Conservation (phyloP, 1,140 invertebrate genomes). For the Spodoptera litura region DNA sequence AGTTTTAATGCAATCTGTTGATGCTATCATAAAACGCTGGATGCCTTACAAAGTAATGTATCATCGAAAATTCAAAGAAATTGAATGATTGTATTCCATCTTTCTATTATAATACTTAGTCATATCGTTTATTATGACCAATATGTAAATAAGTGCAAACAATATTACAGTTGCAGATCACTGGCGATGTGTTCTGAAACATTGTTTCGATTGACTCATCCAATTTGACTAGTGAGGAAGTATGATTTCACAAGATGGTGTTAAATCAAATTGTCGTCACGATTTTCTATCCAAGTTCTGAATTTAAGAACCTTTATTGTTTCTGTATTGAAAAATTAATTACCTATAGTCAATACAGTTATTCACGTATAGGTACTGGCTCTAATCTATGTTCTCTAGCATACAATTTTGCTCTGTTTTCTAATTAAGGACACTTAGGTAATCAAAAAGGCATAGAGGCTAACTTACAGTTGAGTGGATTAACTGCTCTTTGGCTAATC, state of each 20-base stretch:
- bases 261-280: background rate
- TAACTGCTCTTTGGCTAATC: too few relatives aligned
- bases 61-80: conserved; percentile 23
- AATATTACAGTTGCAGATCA: background rate
- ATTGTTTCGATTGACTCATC: conserved; percentile 24
- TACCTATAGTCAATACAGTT: too few relatives aligned
- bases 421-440: too few relatives aligned
- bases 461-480: too few relatives aligned
- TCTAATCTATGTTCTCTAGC: background rate
- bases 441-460: too few relatives aligned
- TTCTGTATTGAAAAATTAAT: too few relatives aligned
- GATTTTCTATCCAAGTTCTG: too few relatives aligned
- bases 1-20: background rate
- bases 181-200: conserved; percentile 14
- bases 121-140: conserved; percentile 14
- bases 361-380: background rate
- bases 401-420: background rate
- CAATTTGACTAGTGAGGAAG: conserved; percentile 7
- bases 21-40: background rate
- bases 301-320: too few relatives aligned
- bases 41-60: background rate
- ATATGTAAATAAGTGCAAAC: conserved; percentile 31
- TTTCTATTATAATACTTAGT: conserved; percentile 25
- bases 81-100: conserved; percentile 16
- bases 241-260: conserved; percentile 5